A percentile compares a stretch with the other conserved stretches of the same genome.
phyloP scores from a whole-genome alignment of 1,140 invertebrate genomes.

The Condylostylus longicornis region DNA sequence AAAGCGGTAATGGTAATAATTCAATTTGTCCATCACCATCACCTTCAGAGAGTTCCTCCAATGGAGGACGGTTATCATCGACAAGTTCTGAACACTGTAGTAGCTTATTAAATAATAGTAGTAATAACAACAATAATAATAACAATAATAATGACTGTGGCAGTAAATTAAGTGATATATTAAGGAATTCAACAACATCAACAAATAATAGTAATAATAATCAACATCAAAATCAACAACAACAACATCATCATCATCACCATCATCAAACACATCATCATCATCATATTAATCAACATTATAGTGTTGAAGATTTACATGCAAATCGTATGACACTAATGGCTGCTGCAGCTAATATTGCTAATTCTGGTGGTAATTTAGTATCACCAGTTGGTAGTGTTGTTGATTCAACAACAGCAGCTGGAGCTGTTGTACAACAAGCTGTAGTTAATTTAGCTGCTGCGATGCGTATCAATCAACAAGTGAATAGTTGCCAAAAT shows the following conservation, averaged over 20 bases:
- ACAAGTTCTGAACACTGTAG: constrained; percentile 60
- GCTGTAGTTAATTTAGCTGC: constrained; percentile 63
- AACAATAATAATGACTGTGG: constrained; percentile 33
- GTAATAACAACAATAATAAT: constrained; percentile 55
- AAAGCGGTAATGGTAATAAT: constrained; percentile 27
- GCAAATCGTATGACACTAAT: constrained; percentile 60
- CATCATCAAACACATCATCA: constrained; percentile 7
- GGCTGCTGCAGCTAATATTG: constrained; percentile 44
- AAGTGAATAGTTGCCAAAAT: constrained; percentile 9
- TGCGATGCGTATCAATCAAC: constrained; percentile 55
- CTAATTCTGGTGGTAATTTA: constrained; percentile 39
- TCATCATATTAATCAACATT: constrained; percentile 37
- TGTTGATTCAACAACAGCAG: constrained; percentile 28
- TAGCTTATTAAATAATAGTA: constrained; percentile 43
- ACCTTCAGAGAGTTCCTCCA: constrained; percentile 66
- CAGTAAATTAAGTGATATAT: constrained; percentile 5
- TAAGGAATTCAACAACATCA: constrained; percentile 26
- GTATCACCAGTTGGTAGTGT: constrained; percentile 19
- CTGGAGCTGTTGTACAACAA: constrained; percentile 44
- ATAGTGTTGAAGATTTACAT: constrained; percentile 52
- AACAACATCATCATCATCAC: constrained; percentile 13
- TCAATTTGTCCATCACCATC: constrained; percentile 61
- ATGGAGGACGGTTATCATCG: constrained; percentile 58
- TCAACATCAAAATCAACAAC: constrained; percentile 3
- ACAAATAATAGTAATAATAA: constrained; percentile 9